Conservation (phyloP, 2,797 vertebrate species). For the Sciaenops ocellatus region DNA sequence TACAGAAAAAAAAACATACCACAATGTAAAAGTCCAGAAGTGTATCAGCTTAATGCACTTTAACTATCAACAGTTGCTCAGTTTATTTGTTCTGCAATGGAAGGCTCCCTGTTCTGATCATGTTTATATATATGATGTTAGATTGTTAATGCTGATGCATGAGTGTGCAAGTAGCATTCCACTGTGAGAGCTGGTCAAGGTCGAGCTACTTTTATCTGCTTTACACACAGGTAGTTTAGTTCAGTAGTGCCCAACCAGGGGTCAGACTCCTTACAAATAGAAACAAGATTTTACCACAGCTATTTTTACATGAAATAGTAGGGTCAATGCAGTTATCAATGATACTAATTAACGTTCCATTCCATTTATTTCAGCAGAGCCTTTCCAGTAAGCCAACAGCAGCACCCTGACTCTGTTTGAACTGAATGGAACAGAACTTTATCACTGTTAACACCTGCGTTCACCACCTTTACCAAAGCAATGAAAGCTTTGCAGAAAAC, state of each 20-base stretch:
- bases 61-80: neutral
- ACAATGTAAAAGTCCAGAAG: neutral
- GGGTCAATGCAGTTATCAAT: too few species aligned
- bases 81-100: neutral
- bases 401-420: too few species aligned
- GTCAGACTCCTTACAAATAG: neutral
- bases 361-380: too few species aligned
- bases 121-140: neutral
- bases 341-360: too few species aligned
- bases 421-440: too few species aligned
- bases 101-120: neutral
- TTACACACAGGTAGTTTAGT: neutral
- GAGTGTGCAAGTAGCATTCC: neutral
- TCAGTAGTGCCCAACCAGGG: neutral
- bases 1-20: neutral
- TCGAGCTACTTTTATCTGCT: neutral
- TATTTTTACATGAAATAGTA: too few species aligned
- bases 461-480: too few species aligned
- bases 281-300: neutral
- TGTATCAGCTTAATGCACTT: neutral
- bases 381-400: too few species aligned
- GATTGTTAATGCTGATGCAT: neutral
- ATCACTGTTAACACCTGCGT: too few species aligned
- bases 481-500: too few species aligned
- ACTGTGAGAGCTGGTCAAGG: neutral